Evolutionary conservation across 2,113 vertebrate genomes (phyloP), one percentile per base, ranked within the genome.

Genomic region (Panurus biarmicus): DNA sequence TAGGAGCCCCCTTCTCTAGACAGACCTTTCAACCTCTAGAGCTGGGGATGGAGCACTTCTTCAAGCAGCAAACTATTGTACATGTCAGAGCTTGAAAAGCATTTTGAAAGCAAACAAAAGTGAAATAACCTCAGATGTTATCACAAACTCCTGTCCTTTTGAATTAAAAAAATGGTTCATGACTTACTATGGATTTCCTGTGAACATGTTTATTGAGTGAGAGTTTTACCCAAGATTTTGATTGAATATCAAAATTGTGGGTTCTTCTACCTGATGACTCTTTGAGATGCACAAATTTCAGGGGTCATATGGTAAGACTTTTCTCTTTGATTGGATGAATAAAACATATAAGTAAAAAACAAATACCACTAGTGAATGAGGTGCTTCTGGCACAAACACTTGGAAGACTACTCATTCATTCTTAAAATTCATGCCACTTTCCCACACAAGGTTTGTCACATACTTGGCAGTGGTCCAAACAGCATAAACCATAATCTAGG

Each of bases 351-450:
- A 89, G 70, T 84, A 51, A 94, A 89, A 90, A 89, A 8, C 73
- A 94, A 95, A 94, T 72, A 88, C 33, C 87, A 61, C 58, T 64
- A 77, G 81, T 90, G 60, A 97, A 95, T 93, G 95, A 95, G 91
- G 93, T 97, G 87, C 85, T 90, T 94, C 71, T 91, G 89, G 91
- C 94, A 94, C 62, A 94, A 95, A 93, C 85, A 76, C 72, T 95
- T 85, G 85, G 81, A 87, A 66, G 35, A 73, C 67, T 91, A 89
- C 60, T 93, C 89, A 85, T 91, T 96, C 94, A 95, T 95, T 96
- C 96, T 95, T 96, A 95, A 96, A 94, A 96, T 93, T 94, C 93
- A 93, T 95, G 95, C 87, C 95, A 87, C 87, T 96, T 96, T 96
- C 93, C 94, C 91, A 96, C 89, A 93, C 10, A 28, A 91, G 85